phyloP scores from a whole-genome alignment of 2,797 vertebrate species.

The Microctenopoma stevenorrisi region DNA sequence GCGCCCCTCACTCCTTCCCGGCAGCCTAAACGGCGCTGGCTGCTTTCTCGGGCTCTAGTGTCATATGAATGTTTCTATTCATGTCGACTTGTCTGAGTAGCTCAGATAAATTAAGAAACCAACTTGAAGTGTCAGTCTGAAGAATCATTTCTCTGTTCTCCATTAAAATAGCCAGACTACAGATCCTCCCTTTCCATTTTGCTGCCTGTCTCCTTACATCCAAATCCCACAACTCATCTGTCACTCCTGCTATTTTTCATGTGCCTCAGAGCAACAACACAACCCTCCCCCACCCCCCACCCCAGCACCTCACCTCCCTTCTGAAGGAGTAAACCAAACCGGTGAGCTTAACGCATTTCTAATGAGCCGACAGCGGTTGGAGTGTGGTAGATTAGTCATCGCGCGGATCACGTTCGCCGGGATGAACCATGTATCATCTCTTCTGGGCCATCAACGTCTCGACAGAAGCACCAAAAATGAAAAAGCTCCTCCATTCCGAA shows the following conservation, averaged over 20 bases:
- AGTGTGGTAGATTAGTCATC: conserved; percentile 78
- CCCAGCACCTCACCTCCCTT: conserved; percentile 3
- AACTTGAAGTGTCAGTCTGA: conserved; percentile 69
- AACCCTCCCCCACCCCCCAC: conserved; percentile 16
- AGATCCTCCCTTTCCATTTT: conserved; percentile 72
- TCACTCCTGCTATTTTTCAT: conserved; percentile 67
- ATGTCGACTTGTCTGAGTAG: conserved; percentile 59
- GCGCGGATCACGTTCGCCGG: conserved; percentile 68
- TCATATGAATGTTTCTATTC: conserved; percentile 49
- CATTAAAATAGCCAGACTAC: conserved; percentile 71
- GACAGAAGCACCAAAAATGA: conserved; percentile 62
- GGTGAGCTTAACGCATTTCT: conserved; percentile 83
- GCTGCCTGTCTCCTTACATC: conserved; percentile 74
- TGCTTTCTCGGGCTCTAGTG: conserved; percentile 17
- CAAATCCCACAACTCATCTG: conserved; percentile 66
- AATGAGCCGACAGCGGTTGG: conserved; percentile 75
- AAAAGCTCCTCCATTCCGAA: conserved; percentile 68
- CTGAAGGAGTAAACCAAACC: conserved; percentile 71
- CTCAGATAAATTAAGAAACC: conserved; percentile 74
- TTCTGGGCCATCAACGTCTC: conserved; percentile 58
- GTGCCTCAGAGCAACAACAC: conserved; percentile 64
- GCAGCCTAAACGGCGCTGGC: conserved; percentile 38
- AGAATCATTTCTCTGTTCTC: conserved; percentile 68
- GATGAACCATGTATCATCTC: conserved; percentile 78
- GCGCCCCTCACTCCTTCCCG: conserved; percentile 7